phyloP scores from a whole-genome alignment of 2,888 invertebrate genomes.

The Chymomyza caudatula region DNA sequence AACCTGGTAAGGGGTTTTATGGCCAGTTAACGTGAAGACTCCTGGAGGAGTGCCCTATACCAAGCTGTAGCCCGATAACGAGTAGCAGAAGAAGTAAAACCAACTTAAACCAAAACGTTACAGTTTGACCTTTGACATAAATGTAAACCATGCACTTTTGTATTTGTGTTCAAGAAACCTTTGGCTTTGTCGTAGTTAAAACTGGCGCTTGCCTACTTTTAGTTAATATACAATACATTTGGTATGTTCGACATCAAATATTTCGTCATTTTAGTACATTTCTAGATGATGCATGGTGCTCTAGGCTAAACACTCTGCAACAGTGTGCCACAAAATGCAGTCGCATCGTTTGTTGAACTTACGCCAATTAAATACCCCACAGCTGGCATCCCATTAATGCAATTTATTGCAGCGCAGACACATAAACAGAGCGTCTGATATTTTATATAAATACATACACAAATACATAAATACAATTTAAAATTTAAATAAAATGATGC shows the following conservation, averaged over 20 bases:
- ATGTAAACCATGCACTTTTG: no score
- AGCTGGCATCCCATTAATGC: slow-evolving; percentile 31
- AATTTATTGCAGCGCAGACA: slow-evolving; percentile 35
- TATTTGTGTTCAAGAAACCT: no score
- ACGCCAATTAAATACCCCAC: not conserved
- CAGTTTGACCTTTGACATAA: no score
- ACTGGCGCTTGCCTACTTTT: not conserved
- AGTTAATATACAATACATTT: not conserved
- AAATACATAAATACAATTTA: not conserved
- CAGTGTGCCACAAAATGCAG: not conserved
- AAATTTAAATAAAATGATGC: not conserved
- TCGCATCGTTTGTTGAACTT: not conserved
- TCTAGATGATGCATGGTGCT: no score
- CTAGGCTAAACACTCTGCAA: no score
- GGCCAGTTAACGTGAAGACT: no score
- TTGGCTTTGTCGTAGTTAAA: no score
- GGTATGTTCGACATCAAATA: not conserved
- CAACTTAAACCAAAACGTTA: no score
- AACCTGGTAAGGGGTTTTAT: no score
- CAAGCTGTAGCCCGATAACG: no score
- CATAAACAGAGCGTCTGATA: not conserved
- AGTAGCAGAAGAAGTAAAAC: no score
- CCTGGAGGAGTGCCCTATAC: no score
- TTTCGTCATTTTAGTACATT: not conserved
- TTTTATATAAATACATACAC: not conserved